Percentiles rank a stretch among this genome's conserved stretches.
Conservation (phyloP, 2,797 vertebrate species). For the Liparis tanakae region DNA sequence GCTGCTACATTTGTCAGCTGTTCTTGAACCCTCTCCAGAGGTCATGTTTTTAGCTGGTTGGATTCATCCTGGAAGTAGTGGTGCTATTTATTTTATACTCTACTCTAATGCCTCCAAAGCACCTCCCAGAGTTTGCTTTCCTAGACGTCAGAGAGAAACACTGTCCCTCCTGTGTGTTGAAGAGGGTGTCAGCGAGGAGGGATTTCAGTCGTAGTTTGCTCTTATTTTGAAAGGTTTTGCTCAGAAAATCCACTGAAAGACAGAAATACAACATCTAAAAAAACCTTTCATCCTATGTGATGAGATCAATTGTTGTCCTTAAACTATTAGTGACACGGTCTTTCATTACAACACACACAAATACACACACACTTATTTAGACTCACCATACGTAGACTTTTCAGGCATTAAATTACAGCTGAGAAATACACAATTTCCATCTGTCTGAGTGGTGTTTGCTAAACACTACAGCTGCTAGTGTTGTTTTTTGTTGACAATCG, state of each 20-base stretch:
- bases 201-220: not conserved
- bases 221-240: not conserved
- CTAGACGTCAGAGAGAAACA: slow-evolving; percentile 46
- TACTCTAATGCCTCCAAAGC: slow-evolving; percentile 59
- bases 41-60: slow-evolving; percentile 60
- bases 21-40: slow-evolving; percentile 71
- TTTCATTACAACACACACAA: not conserved
- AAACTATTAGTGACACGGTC: not conserved
- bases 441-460: too few species aligned
- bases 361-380: not conserved
- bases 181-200: not conserved
- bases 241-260: not conserved
- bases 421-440: not conserved
- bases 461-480: not conserved
- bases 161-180: slow-evolving; percentile 57
- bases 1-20: slow-evolving; percentile 62
- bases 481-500: not conserved
- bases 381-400: not conserved
- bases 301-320: not conserved
- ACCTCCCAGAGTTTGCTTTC: slow-evolving; percentile 28
- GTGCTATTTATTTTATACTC: slow-evolving; percentile 67
- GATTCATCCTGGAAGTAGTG: slow-evolving; percentile 68
- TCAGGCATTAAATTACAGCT: not conserved
- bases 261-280: not conserved
- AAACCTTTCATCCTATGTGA: not conserved